A percentile compares a stretch with the other conserved stretches of the same genome.
Evolutionary conservation across 2,113 vertebrate genomes (phyloP).

Genomic region (Brienomyrus longianalis): DNA sequence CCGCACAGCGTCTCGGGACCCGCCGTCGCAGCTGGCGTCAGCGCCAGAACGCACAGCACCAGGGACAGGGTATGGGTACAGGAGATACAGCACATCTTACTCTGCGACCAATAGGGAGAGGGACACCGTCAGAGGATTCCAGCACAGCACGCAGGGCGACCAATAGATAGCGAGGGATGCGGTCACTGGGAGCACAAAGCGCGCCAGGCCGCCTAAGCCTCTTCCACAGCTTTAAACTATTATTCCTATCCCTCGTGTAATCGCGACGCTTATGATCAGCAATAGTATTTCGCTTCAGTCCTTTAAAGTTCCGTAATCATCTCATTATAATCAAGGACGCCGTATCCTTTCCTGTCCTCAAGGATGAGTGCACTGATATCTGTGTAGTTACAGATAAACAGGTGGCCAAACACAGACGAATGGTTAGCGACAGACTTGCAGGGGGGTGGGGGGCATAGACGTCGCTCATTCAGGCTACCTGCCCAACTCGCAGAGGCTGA

Average conservation of each 20-base stretch:
- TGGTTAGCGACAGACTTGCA: background rate
- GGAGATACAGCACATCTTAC: constrained; percentile 80
- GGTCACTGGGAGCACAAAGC: background rate
- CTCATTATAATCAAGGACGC: constrained; percentile 8
- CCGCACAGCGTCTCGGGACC: constrained; percentile 93
- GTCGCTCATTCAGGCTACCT: background rate
- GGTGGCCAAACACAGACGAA: background rate
- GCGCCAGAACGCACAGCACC: constrained; percentile 87
- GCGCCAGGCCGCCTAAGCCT: background rate
- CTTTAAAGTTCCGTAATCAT: background rate
- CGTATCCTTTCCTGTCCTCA: background rate
- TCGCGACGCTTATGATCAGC: background rate
- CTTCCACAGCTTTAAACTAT: constrained; percentile 1
- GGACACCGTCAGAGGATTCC: constrained; percentile 3
- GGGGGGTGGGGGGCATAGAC: background rate
- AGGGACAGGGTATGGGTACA: constrained; percentile 86
- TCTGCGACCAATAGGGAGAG: constrained; percentile 58
- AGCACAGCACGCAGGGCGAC: background rate
- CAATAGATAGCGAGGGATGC: constrained; percentile 15
- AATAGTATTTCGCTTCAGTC: background rate
- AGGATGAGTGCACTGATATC: background rate
- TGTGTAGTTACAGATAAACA: constrained; percentile 11
- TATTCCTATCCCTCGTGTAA: background rate
- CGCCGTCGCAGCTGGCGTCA: constrained; percentile 75
- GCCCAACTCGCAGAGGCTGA: background rate